Conservation (phyloP, 2,113 vertebrate species). For the Meriones unguiculatus region DNA sequence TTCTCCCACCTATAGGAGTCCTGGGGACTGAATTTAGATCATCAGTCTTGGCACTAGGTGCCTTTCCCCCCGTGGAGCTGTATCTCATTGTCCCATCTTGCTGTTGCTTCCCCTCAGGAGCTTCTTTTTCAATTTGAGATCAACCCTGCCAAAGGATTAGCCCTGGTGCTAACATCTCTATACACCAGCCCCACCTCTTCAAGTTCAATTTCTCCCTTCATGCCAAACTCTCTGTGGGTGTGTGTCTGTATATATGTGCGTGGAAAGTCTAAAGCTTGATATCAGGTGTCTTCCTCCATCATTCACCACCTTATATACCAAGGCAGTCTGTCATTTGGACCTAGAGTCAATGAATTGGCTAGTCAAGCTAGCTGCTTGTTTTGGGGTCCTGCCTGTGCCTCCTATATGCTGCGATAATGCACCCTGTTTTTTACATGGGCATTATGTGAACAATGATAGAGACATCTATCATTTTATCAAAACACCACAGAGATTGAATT, state of each 20-base stretch:
- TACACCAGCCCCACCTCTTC: not conserved
- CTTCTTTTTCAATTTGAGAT: not conserved
- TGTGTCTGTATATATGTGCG: accelerated
- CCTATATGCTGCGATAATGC: not conserved
- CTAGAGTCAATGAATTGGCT: not conserved
- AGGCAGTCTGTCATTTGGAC: not conserved
- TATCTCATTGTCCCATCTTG: not conserved
- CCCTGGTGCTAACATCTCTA: not conserved
- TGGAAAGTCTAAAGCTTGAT: not conserved
- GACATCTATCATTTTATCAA: too few relatives aligned
- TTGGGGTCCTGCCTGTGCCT: not conserved
- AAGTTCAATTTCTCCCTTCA: not conserved
- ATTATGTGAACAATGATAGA: too few relatives aligned
- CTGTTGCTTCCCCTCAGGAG: not conserved
- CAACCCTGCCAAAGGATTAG: not conserved
- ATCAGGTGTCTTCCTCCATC: not conserved
- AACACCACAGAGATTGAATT: not conserved
- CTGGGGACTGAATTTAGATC: not conserved
- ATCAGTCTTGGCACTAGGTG: not conserved
- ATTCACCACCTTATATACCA: not conserved
- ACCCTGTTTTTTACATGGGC: not conserved
- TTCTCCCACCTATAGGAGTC: not conserved
- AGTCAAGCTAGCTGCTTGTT: not conserved
- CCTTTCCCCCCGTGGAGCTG: not conserved
- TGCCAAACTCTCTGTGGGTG: accelerated